Evolutionary conservation across 2,888 invertebrate species (phyloP).

Genomic region (Villa cingulata): DNA sequence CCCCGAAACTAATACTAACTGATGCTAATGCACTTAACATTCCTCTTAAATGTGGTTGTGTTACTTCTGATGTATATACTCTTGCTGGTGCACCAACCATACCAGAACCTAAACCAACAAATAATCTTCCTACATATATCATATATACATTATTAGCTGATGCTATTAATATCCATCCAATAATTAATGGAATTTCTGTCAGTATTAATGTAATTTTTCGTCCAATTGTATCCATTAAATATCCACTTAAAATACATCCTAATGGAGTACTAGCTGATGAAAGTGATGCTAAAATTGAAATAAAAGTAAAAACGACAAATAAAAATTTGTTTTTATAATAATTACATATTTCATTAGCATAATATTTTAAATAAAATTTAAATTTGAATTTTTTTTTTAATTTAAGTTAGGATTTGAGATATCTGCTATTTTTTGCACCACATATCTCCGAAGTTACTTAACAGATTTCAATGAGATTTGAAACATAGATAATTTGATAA

Average conservation of each 20-base stretch:
- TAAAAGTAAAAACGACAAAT: too few relatives aligned
- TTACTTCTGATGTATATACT: slow-evolving; percentile 56
- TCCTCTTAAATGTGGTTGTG: slow-evolving; percentile 60
- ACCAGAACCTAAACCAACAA: slow-evolving; percentile 56
- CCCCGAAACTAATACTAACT: slow-evolving; percentile 58
- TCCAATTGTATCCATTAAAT: slow-evolving; percentile 55
- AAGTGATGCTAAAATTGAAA: slow-evolving; percentile 53
- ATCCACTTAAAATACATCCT: slow-evolving; percentile 56
- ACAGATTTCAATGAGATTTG: too few relatives aligned
- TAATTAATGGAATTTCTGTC: slow-evolving; percentile 51
- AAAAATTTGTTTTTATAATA: too few relatives aligned
- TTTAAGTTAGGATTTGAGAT: too few relatives aligned
- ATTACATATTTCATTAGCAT: too few relatives aligned
- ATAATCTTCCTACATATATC: slow-evolving; percentile 46
- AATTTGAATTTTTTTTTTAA: too few relatives aligned
- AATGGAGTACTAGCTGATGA: slow-evolving; percentile 53
- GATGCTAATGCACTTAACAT: slow-evolving; percentile 58
- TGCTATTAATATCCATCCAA: slow-evolving; percentile 53
- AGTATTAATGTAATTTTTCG: slow-evolving; percentile 48
- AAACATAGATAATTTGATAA: too few relatives aligned
- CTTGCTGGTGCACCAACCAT: slow-evolving; percentile 59
- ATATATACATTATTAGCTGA: slow-evolving; percentile 44
- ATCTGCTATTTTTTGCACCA: too few relatives aligned
- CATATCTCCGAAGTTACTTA: too few relatives aligned
- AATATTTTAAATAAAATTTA: too few relatives aligned